phyloP scores from a whole-genome alignment of 1,140 invertebrate genomes.

The Megathymus violae region DNA sequence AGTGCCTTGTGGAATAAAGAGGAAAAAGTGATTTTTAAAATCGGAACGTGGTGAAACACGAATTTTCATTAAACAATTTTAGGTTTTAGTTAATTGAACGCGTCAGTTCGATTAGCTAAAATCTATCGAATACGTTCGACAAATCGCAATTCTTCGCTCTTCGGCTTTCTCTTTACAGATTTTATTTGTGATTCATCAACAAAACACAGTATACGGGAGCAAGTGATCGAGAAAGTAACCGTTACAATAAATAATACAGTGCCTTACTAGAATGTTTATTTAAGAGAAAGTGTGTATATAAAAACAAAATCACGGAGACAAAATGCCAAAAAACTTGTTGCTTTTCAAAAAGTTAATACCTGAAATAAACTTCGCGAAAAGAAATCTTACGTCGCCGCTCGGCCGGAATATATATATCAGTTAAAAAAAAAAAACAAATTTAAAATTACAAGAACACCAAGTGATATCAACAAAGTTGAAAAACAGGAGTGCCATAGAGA shows the following conservation, averaged over 20 bases:
- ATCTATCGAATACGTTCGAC: slow-evolving; percentile 42
- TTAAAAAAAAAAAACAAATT: slow-evolving; percentile 52
- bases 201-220: slow-evolving; percentile 63
- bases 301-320: slow-evolving; percentile 72
- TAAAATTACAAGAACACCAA: slow-evolving; percentile 52
- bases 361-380: slow-evolving; percentile 79
- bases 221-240: slow-evolving; percentile 56
- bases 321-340: slow-evolving; percentile 80
- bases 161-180: slow-evolving; percentile 77
- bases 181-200: slow-evolving; percentile 51
- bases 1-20: slow-evolving; percentile 57
- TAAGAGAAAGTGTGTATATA: slow-evolving; percentile 57
- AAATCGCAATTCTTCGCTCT: slow-evolving; percentile 59
- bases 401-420: slow-evolving; percentile 79
- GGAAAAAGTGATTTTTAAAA: slow-evolving; percentile 40
- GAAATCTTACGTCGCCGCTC: slow-evolving; percentile 75
- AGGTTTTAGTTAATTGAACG: slow-evolving; percentile 71
- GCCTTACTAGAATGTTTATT: slow-evolving; percentile 75
- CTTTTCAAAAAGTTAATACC: slow-evolving; percentile 81
- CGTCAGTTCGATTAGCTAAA: slow-evolving; percentile 63
- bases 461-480: slow-evolving; percentile 35
- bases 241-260: slow-evolving; percentile 72
- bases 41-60: slow-evolving; percentile 48
- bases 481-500: slow-evolving; percentile 65
- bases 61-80: slow-evolving; percentile 29